Evolutionary conservation across 2,888 invertebrate genomes (phyloP).

Genomic region (Polymixis flavicincta): DNA sequence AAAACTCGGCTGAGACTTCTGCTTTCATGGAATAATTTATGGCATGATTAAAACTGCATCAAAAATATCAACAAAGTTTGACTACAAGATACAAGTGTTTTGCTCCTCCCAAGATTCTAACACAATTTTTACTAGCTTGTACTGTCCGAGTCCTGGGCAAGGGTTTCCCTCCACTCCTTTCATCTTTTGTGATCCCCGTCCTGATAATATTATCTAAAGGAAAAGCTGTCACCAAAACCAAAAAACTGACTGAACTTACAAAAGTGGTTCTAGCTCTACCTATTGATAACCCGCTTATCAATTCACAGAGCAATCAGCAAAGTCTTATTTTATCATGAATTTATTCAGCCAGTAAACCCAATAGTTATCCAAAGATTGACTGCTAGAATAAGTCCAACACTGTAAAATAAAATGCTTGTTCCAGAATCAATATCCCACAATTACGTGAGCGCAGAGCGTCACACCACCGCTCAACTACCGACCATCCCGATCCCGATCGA

Average conservation of each 20-base stretch:
- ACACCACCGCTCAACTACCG: constrained; percentile 81
- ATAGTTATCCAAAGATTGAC: not conserved
- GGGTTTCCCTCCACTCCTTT: not conserved
- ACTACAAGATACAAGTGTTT: not conserved
- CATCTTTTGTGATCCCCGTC: not conserved
- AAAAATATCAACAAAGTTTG: not conserved
- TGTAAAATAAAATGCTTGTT: too few species aligned
- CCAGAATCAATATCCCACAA: constrained; percentile 88
- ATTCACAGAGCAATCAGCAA: not conserved
- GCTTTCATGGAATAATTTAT: not conserved
- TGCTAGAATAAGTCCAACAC: too few species aligned
- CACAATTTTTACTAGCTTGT: not conserved
- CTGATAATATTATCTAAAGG: not conserved
- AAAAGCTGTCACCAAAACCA: not conserved
- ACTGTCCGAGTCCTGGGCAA: too few species aligned
- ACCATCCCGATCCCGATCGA: constrained; percentile 87
- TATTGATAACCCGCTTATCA: not conserved
- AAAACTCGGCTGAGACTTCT: not conserved
- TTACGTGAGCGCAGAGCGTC: constrained; percentile 86
- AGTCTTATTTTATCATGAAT: not conserved
- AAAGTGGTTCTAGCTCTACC: not conserved
- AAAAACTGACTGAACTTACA: not conserved
- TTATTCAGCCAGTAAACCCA: not conserved
- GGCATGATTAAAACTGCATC: not conserved
- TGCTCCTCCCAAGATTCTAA: not conserved